phyloP scores from a whole-genome alignment of 2,113 vertebrate genomes.

The Epinephelus fuscoguttatus region DNA sequence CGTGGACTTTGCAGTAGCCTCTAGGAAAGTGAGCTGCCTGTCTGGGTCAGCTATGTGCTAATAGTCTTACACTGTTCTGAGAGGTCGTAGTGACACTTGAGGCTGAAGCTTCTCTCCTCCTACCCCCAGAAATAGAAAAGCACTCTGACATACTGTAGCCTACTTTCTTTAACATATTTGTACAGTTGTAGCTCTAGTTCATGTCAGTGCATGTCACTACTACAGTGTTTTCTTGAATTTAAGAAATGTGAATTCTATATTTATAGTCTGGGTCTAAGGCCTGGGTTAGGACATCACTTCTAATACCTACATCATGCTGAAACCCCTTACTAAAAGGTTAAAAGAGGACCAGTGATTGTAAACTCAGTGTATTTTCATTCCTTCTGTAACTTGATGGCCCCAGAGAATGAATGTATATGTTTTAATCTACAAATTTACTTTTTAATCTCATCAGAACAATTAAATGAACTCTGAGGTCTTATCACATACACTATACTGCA shows the following conservation, averaged over 20 bases:
- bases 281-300: not conserved
- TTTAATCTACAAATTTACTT: no score
- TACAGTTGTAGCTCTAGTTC: not conserved
- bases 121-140: constrained; percentile 9
- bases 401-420: no score
- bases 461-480: not conserved
- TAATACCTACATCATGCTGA: no score
- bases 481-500: not conserved
- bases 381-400: no score
- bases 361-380: not conserved
- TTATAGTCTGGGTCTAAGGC: not conserved
- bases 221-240: not conserved
- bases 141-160: not conserved
- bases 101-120: not conserved
- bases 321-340: no score
- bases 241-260: not conserved
- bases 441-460: no score
- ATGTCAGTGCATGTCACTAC: not conserved
- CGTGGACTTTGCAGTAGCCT: constrained; percentile 6
- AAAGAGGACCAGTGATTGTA: no score
- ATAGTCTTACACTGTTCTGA: constrained; percentile 44
- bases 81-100: constrained; percentile 44
- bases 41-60: constrained; percentile 50
- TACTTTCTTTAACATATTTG: not conserved
- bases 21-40: constrained; percentile 21